These are phyloP conservation scores for Seriola rivoliana DNA, from an alignment of 2,113 vertebrate species.

Conservation along the genomic window DNA sequence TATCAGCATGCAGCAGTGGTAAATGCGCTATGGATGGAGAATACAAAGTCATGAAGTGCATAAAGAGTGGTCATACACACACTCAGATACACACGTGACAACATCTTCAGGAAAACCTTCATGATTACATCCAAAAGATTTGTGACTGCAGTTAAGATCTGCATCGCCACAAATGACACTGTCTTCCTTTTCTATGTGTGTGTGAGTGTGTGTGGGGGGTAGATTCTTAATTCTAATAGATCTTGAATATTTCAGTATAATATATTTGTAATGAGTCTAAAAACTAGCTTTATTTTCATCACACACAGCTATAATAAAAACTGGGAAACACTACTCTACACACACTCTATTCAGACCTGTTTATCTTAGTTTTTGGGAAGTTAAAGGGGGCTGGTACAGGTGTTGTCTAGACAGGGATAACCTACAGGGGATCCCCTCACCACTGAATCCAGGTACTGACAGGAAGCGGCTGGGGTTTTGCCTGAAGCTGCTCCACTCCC, in stretches of 20 bases:
- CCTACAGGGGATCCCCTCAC: slow-evolving; percentile 62
- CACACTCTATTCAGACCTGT: background rate
- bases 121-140: too few relatives aligned
- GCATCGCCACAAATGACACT: background rate
- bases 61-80: too few relatives aligned
- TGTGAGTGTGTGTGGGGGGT: background rate
- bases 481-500: slow-evolving; percentile 74
- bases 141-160: too few relatives aligned
- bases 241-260: background rate
- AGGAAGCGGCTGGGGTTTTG: slow-evolving; percentile 64
- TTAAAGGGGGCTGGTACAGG: slow-evolving; percentile 1
- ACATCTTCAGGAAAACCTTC: too few relatives aligned
- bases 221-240: background rate
- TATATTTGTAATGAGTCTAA: background rate
- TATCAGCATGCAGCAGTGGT: background rate
- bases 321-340: background rate
- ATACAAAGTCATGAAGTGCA: background rate
- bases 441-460: slow-evolving; percentile 69
- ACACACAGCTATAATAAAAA: background rate
- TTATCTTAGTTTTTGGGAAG: background rate
- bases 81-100: too few relatives aligned
- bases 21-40: background rate
- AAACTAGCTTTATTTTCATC: background rate
- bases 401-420: background rate
- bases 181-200: background rate